These are phyloP conservation scores for Falcaria lacertinaria DNA, from an alignment of 2,888 invertebrate genomes.

Conservation along the genomic window DNA sequence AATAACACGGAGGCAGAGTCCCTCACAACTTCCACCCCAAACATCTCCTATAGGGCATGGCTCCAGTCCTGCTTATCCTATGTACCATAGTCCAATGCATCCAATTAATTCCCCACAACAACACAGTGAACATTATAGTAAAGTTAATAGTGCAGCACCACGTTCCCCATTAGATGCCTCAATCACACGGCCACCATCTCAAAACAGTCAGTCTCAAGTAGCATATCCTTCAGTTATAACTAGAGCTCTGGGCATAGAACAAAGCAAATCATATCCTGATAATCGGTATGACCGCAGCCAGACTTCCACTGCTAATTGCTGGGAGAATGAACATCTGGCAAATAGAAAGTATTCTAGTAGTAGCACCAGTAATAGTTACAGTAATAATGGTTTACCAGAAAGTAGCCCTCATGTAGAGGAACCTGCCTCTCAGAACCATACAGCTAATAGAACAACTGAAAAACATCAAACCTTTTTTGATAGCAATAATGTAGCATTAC, in stretches of 20 bases:
- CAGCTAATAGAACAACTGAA: conserved; percentile 69
- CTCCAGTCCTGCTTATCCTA: conserved; percentile 89
- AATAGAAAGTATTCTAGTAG: conserved; percentile 72
- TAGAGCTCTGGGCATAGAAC: conserved; percentile 83
- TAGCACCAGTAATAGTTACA: conserved; percentile 59
- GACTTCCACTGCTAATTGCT: conserved; percentile 72
- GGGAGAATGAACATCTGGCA: conserved; percentile 78
- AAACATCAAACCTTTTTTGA: conserved; percentile 84
- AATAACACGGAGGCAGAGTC: conserved; percentile 84
- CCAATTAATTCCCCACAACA: conserved; percentile 86
- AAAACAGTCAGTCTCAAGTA: conserved; percentile 81
- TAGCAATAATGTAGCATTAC: conserved; percentile 80
- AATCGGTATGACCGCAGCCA: conserved; percentile 77
- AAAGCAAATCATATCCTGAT: conserved; percentile 75
- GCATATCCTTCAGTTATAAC: conserved; percentile 92
- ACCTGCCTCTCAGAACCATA: conserved; percentile 61
- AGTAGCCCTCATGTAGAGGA: conserved; percentile 71
- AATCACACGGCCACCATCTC: conserved; percentile 81
- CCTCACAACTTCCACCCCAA: conserved; percentile 84
- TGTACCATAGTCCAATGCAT: conserved; percentile 91
- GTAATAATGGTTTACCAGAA: conserved; percentile 63
- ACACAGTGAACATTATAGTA: conserved; percentile 76
- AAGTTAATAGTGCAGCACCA: conserved; percentile 78
- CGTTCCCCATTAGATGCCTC: conserved; percentile 86
- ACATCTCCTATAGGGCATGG: conserved; percentile 87